Evolutionary conservation across 2,797 vertebrate genomes (phyloP).

Genomic region (Spondyliosoma cantharus): DNA sequence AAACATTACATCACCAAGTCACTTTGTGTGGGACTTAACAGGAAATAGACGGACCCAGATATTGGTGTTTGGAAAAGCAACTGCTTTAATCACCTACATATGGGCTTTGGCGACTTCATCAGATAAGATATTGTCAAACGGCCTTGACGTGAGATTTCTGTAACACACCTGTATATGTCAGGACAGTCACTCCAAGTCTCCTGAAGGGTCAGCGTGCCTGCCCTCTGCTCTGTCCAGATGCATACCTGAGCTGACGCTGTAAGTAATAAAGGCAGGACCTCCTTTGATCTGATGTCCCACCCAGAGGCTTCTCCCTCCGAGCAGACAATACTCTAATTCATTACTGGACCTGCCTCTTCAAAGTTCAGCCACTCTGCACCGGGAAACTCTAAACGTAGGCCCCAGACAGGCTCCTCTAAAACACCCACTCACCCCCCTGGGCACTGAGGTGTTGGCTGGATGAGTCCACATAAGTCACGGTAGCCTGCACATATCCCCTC

Average conservation of each 20-base stretch:
- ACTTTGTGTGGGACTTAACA: neutral
- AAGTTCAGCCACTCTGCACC: conserved; percentile 72
- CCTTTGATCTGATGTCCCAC: conserved; percentile 85
- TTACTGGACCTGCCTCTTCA: conserved; percentile 82
- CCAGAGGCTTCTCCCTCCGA: conserved; percentile 77
- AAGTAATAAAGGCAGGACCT: conserved; percentile 81
- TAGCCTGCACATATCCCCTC: conserved; percentile 77
- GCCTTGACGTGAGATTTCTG: neutral
- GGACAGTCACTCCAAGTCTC: conserved; percentile 20
- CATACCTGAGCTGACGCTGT: conserved; percentile 79
- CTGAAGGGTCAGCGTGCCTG: conserved; percentile 71
- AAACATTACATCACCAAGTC: neutral
- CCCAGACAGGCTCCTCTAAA: conserved; percentile 79
- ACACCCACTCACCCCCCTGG: conserved; percentile 77
- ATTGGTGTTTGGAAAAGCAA: neutral
- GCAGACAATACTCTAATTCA: conserved; percentile 83
- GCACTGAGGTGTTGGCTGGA: conserved; percentile 80
- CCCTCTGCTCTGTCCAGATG: conserved; percentile 75
- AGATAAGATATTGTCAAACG: neutral
- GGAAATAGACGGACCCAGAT: neutral
- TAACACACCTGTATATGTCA: conserved; percentile 1
- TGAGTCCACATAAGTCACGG: conserved; percentile 83
- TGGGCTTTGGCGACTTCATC: neutral
- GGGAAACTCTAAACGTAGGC: conserved; percentile 81
- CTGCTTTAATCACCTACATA: neutral